Evolutionary conservation across 64 coral and sea anemone species (phyloP).

Genomic region (Platygyra sinensis): DNA sequence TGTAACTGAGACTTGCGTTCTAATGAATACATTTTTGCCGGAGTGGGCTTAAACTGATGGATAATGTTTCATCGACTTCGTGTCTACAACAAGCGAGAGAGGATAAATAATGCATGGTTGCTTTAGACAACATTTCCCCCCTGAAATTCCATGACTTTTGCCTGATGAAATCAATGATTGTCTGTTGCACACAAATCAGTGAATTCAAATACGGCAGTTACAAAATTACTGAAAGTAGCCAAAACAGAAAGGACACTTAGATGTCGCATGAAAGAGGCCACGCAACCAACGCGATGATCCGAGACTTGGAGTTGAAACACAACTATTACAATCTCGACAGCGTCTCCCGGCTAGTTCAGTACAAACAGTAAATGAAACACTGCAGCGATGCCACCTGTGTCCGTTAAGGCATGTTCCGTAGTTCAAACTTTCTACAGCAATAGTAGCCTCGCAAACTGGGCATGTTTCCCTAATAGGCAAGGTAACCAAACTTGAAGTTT

Average conservation of each 20-base stretch:
- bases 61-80: too few relatives aligned
- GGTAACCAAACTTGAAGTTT: too few relatives aligned
- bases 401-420: constrained; percentile 30
- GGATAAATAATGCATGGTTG: too few relatives aligned
- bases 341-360: not conserved
- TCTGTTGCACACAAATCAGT: not conserved
- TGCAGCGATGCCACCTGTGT: constrained; percentile 18
- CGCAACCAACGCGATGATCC: not conserved
- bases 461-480: constrained; percentile 17
- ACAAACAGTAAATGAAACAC: constrained; percentile 23
- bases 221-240: constrained; percentile 13
- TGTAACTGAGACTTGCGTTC: too few relatives aligned
- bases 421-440: constrained; percentile 13
- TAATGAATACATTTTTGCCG: too few relatives aligned
- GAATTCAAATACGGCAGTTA: not conserved
- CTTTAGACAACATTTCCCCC: too few relatives aligned
- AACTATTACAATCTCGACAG: constrained; percentile 26
- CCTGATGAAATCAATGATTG: too few relatives aligned
- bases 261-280: not conserved
- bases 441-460: not conserved
- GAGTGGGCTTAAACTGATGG: too few relatives aligned
- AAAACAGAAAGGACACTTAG: constrained; percentile 28
- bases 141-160: too few relatives aligned
- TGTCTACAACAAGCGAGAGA: too few relatives aligned
- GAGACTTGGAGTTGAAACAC: constrained; percentile 14